phyloP scores from a whole-genome alignment of 1,140 invertebrate species.

The Hycleus phaleratus region DNA sequence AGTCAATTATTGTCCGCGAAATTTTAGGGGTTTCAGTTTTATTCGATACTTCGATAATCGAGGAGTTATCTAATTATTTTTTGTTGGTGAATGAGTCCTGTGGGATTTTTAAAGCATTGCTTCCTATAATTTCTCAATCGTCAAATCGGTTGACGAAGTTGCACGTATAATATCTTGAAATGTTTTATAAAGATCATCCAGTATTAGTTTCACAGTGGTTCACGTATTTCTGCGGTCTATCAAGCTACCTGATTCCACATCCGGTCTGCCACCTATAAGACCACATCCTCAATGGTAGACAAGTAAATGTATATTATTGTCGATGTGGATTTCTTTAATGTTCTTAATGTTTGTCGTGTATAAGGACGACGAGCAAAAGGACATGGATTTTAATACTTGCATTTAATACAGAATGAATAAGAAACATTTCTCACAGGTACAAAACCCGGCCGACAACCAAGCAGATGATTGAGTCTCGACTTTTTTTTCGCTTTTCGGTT shows the following conservation, averaged over 20 bases:
- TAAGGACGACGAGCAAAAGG: neutral
- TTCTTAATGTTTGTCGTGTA: neutral
- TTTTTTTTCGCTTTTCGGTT: neutral
- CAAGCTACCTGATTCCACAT: conserved; percentile 35
- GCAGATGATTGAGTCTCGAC: conserved; percentile 13
- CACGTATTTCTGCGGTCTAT: conserved; percentile 30
- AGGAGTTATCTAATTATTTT: too few species aligned
- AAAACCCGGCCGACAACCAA: neutral
- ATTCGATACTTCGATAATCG: too few species aligned
- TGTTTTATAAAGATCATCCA: neutral
- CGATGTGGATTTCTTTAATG: neutral
- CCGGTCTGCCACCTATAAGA: conserved; percentile 29
- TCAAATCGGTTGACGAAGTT: too few species aligned
- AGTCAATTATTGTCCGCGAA: too few species aligned
- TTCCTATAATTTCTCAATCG: too few species aligned
- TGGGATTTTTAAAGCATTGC: too few species aligned
- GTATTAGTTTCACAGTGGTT: conserved; percentile 27
- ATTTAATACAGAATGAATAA: conserved; percentile 5
- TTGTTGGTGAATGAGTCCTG: too few species aligned
- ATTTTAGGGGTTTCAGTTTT: too few species aligned
- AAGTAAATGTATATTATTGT: too few species aligned
- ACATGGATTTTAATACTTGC: conserved; percentile 7
- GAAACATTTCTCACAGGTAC: conserved; percentile 28
- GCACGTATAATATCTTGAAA: too few species aligned
- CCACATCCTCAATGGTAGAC: conserved; percentile 23